Conservation (phyloP, 1,140 invertebrate genomes). For the Bombus vancouverensis region DNA sequence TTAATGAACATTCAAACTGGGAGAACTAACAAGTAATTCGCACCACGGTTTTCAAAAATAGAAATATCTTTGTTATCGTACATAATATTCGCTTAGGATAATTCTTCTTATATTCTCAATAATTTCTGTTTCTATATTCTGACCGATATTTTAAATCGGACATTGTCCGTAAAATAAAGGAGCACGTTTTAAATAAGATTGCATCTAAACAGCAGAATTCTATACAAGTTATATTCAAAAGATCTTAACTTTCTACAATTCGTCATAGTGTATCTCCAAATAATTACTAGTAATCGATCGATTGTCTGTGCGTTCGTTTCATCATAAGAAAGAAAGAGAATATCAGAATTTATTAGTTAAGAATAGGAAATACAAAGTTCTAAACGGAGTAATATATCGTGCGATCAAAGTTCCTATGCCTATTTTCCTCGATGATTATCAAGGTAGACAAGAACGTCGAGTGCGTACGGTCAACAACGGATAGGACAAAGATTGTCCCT, state of each 20-base stretch:
- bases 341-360: neutral
- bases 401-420: neutral
- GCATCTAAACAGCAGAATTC: neutral
- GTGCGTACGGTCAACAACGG: constrained; percentile 72
- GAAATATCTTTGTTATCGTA: neutral
- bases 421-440: constrained; percentile 30
- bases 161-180: neutral
- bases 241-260: neutral
- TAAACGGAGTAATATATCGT: neutral
- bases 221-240: neutral
- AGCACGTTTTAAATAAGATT: neutral
- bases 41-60: neutral
- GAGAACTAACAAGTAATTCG: neutral
- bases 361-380: neutral
- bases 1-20: neutral
- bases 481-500: constrained; percentile 74
- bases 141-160: neutral
- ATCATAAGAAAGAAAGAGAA: neutral
- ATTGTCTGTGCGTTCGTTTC: neutral
- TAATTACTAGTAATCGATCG: neutral
- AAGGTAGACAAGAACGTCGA: constrained; percentile 63
- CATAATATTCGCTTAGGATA: neutral
- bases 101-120: neutral
- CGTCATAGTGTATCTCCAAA: neutral
- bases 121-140: neutral